Evolutionary conservation across 1,140 invertebrate genomes (phyloP).

Genomic region (Papilio xuthus): DNA sequence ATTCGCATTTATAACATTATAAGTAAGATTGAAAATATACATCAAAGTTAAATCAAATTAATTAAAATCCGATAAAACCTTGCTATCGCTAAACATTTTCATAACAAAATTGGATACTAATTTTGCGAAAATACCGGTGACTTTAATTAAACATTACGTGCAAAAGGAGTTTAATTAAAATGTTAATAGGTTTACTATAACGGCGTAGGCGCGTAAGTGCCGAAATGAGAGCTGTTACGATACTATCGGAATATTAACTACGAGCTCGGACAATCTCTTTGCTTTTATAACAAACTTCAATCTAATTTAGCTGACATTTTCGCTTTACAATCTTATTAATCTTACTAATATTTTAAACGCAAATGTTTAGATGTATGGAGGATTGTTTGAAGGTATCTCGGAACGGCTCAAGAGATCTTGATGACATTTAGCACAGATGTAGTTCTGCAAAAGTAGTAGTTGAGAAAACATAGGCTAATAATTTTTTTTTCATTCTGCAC

Average conservation of each 20-base stretch:
- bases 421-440: too few relatives aligned
- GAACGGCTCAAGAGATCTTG: too few relatives aligned
- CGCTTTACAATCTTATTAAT: not conserved
- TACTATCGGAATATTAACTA: slow-evolving; percentile 38
- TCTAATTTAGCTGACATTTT: slow-evolving; percentile 29
- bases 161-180: slow-evolving; percentile 38
- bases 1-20: too few relatives aligned
- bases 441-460: too few relatives aligned
- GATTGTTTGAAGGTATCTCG: too few relatives aligned
- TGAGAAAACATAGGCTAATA: too few relatives aligned
- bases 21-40: too few relatives aligned
- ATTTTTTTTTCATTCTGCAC: too few relatives aligned
- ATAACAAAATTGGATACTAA: slow-evolving; percentile 25
- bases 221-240: slow-evolving; percentile 35
- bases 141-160: slow-evolving; percentile 39
- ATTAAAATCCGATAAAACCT: slow-evolving; percentile 11
- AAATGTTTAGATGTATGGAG: too few relatives aligned
- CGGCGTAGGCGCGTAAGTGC: slow-evolving; percentile 37
- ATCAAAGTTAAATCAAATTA: not conserved
- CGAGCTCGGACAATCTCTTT: slow-evolving; percentile 28
- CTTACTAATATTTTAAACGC: too few relatives aligned
- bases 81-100: slow-evolving; percentile 15
- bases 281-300: slow-evolving; percentile 35
- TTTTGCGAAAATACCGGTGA: slow-evolving; percentile 35
- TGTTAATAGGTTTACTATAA: slow-evolving; percentile 39